Conservation (phyloP, 2,888 invertebrate genomes). For the Scotopteryx bipunctaria region DNA sequence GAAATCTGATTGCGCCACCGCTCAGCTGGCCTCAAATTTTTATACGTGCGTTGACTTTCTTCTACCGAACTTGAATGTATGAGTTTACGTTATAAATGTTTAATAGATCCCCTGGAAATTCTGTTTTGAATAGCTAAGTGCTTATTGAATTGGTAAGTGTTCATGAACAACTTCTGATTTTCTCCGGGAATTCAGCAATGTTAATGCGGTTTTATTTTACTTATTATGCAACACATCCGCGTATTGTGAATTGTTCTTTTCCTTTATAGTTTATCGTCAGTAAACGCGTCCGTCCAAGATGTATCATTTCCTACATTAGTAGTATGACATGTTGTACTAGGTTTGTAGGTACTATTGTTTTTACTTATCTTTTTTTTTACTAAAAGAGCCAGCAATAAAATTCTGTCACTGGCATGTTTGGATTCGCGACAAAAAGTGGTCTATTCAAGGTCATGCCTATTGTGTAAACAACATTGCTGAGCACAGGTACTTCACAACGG, state of each 20-base stretch:
- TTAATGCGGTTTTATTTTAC: neutral
- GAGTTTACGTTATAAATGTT: slow-evolving; percentile 33
- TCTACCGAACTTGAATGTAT: slow-evolving; percentile 34
- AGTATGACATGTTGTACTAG: neutral
- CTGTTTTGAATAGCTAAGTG: slow-evolving; percentile 29
- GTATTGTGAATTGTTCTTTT: neutral
- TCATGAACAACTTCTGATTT: slow-evolving; percentile 20
- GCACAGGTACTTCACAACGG: neutral
- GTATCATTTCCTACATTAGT: too few species aligned
- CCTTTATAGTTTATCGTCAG: neutral
- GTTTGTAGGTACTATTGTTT: too few species aligned
- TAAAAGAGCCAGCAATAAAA: neutral
- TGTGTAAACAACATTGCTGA: slow-evolving; percentile 1
- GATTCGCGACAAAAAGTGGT: neutral
- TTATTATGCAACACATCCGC: too few species aligned
- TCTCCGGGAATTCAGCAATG: neutral
- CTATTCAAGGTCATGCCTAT: slow-evolving; percentile 1
- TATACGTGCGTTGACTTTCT: slow-evolving; percentile 49
- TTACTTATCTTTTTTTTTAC: too few species aligned
- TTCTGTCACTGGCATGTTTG: neutral
- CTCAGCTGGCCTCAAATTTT: slow-evolving; percentile 54
- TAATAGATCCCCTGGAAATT: slow-evolving; percentile 28
- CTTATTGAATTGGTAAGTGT: slow-evolving; percentile 28
- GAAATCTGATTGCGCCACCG: slow-evolving; percentile 54
- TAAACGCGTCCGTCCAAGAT: too few species aligned